Base-by-base conservation (phyloP, 2,888 invertebrate genomes). In the Dendrolimus pini region DNA sequence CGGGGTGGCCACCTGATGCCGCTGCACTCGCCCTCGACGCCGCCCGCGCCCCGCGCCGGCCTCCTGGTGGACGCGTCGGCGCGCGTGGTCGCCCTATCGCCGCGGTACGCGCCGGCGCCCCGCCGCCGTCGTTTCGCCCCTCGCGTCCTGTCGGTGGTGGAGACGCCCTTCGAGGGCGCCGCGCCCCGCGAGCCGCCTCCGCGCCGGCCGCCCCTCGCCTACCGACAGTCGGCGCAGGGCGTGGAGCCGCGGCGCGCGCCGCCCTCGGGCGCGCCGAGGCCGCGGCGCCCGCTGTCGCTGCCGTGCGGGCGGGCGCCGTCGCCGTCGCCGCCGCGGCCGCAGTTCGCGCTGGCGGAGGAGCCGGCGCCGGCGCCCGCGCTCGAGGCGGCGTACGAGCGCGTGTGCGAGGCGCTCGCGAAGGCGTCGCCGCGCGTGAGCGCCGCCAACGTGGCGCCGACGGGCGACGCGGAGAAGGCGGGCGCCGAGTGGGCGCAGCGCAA, bases 321-420 rank as follows among this genome's bases (percentile, higher is more conserved):
- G 59, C 62, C 66, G 65, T 65, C 57, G 56, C 61, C 62, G 65
- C 64, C 65, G 69, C 67, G 60, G 67, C 70, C 75, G 59, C 74
- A 72, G 70, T 74, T 73, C 64, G 77, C 76, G 64, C 66, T 73
- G 59, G 60, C 70, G 65, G 74, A 61, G 56, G 64, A 61, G 62
- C 61, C 56, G 58, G 55, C 66, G 67, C 60, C 53, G 60, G 61
- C 58, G 55, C 54, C 54, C 56, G 58, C 63, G 57, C 64, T 60
- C 63, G 60, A 59, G 60, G 61, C 62, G 58, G 56, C 58, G 62
- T 55, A 52, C 55, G 61, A 62, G 54, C 60, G 54, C 59, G 58
- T 61, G 58, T 58, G 64, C 68, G 63, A 56, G 64, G 63, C 66
- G 65, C 65, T 63, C 55, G 57, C 64, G 63, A 69, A 66, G 68